A percentile compares a stretch with the other conserved stretches of the same genome.
Evolutionary conservation across 2,888 invertebrate species (phyloP).

Genomic region (Apeira syringaria): DNA sequence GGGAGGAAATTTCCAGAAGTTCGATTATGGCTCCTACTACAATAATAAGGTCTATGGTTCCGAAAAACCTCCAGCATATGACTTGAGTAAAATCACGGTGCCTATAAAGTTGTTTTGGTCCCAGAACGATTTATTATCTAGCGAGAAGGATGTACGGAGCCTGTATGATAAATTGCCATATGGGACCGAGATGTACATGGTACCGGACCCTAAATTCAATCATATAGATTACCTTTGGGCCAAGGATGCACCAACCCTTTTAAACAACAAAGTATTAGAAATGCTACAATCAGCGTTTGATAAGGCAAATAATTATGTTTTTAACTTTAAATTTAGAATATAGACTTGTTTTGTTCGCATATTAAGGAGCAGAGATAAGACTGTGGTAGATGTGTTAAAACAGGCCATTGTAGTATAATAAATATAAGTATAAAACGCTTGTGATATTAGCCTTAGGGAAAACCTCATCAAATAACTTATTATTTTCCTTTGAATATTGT

Average conservation of each 20-base stretch:
- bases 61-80: conserved; percentile 84
- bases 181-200: conserved; percentile 76
- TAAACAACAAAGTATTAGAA: conserved; percentile 80
- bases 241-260: conserved; percentile 80
- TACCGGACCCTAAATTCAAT: conserved; percentile 86
- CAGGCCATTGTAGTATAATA: neutral
- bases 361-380: conserved; percentile 15
- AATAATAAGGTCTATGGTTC: conserved; percentile 84
- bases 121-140: conserved; percentile 88
- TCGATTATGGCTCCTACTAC: conserved; percentile 85
- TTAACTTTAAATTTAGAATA: conserved; percentile 13
- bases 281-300: conserved; percentile 37
- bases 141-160: conserved; percentile 82
- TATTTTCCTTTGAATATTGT: too few relatives aligned
- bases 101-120: conserved; percentile 87
- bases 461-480: neutral
- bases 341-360: conserved; percentile 7
- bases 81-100: conserved; percentile 81
- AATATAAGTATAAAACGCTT: neutral
- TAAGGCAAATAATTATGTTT: neutral
- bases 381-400: conserved; percentile 13
- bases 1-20: conserved; percentile 85
- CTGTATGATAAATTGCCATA: conserved; percentile 74
- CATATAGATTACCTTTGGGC: conserved; percentile 90
- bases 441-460: neutral